Evolutionary conservation across 2,113 vertebrate species (phyloP), one percentile per base, ranked within the genome.

Genomic region (Chinchilla lanigera): DNA sequence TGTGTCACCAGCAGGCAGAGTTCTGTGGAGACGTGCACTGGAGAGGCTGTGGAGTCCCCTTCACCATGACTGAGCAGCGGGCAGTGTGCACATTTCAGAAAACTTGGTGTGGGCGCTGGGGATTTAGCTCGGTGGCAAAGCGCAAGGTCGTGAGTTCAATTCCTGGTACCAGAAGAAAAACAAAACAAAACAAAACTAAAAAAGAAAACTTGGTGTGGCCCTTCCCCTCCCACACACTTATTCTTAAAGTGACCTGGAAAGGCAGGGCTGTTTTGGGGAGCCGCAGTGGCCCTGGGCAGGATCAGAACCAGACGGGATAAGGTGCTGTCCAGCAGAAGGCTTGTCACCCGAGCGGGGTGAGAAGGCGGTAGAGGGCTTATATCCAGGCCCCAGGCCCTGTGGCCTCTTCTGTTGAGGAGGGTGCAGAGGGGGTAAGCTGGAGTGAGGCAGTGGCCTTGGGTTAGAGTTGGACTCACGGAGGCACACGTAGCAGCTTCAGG

Each of bases 1-100:
- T 30, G 58, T 20, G 1, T 35, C 26, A 3, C 33, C 11, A 0
- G 3, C 5, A 10, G 30, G 58, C 26, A 60, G 75, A 26, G 22
- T 9, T 5, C 19, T 38, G 11, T 4, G 30, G 7, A 80, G 58
- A 26, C 0, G 0, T 1, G 1, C 3, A 0, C 54, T 19, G 38
- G 77, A 47, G 17, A 63, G 83, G 9, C 86, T 20, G 0, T 0
- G 2, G 7, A 24, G 0, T 30, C 1, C 2, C 33, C 12, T 17
- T n/a, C 0, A 0, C 35, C 17, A 0, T 0, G 13, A 5, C 5
- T 19, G 19, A 38, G 73, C 26, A 1, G 17, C 0, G 0, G 82
- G 19, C 1, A 19, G 52, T 22, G 9, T 16, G 3, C 0, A 0
- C 0, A 2, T 13, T 58, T 41, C 5, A 0, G 33, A 33, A 54